These are phyloP conservation scores for Vanessa atalanta DNA, from an alignment of 1,140 invertebrate species.

Conservation along the genomic window DNA sequence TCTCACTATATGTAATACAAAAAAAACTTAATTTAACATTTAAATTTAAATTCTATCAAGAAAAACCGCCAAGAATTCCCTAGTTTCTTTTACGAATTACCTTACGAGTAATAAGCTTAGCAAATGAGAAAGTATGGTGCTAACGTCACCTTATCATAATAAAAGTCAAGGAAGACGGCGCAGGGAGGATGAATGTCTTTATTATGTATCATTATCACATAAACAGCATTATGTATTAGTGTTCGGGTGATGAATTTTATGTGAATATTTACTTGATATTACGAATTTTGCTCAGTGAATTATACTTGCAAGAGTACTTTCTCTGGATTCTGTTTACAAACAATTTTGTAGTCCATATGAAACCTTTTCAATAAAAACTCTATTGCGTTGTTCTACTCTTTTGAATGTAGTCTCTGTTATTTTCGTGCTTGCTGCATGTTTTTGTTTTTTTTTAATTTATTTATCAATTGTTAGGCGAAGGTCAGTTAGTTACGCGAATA, in stretches of 20 bases:
- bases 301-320: neutral
- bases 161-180: constrained; percentile 11
- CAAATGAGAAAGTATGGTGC: constrained; percentile 13
- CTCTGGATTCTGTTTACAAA: no score
- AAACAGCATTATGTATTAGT: constrained; percentile 5
- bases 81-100: neutral
- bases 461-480: no score
- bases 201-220: constrained; percentile 13
- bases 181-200: constrained; percentile 2
- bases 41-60: neutral
- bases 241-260: neutral
- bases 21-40: no score
- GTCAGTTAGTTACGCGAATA: no score
- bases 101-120: constrained; percentile 4
- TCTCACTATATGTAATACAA: no score
- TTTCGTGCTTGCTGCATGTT: no score
- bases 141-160: constrained; percentile 15
- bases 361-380: no score
- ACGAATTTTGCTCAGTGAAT: neutral
- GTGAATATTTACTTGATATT: neutral
- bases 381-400: no score
- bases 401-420: no score
- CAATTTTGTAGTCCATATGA: no score
- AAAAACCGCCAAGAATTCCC: neutral
- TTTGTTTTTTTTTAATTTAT: no score